Conservation (phyloP, 2,888 invertebrate genomes). For the Amiota mariae region DNA sequence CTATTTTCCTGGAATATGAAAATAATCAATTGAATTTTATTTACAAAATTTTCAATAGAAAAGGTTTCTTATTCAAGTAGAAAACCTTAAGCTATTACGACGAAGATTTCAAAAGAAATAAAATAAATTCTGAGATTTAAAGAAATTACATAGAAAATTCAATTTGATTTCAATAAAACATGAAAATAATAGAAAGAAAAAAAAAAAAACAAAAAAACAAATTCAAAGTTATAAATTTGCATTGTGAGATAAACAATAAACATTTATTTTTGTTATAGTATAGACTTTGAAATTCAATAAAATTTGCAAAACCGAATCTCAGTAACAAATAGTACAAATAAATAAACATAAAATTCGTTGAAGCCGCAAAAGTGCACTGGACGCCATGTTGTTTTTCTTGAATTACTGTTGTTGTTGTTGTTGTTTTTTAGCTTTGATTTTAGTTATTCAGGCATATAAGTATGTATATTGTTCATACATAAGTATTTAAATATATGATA, state of each 20-base stretch:
- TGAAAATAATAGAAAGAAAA: neutral
- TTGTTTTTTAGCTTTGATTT: slow-evolving; percentile 12
- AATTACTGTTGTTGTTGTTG: slow-evolving; percentile 25
- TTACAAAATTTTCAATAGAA: no score
- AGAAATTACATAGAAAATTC: neutral
- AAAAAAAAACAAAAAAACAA: no score
- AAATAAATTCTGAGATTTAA: neutral
- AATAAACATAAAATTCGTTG: slow-evolving; percentile 40
- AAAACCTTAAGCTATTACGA: no score
- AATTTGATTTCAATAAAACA: neutral
- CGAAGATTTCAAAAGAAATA: no score
- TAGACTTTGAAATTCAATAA: neutral
- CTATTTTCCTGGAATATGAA: no score
- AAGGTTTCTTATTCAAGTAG: no score
- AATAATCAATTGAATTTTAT: no score
- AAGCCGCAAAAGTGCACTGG: slow-evolving; percentile 55
- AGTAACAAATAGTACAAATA: slow-evolving; percentile 25
- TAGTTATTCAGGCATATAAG: neutral
- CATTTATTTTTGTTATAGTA: neutral
- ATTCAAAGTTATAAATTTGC: neutral
- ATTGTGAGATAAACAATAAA: neutral
- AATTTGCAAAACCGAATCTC: neutral
- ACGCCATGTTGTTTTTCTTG: slow-evolving; percentile 30
- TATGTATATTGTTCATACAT: no score
- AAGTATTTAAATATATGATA: neutral